Conservation (phyloP, 2,888 invertebrate species). For the Lydus trimaculatus region DNA sequence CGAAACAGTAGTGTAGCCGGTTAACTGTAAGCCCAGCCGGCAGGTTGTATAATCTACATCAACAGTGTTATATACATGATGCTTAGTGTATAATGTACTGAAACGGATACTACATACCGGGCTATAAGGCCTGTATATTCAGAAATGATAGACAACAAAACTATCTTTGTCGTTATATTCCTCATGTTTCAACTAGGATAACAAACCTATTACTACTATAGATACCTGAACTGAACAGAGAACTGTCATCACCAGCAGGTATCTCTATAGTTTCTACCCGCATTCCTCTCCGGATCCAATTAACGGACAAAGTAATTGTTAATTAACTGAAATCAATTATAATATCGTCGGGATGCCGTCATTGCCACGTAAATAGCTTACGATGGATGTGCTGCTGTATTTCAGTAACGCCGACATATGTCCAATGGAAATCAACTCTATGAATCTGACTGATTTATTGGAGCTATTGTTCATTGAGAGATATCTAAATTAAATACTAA, state of each 20-base stretch:
- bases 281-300: slow-evolving; percentile 48
- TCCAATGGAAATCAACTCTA: slow-evolving; percentile 49
- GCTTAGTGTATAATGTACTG: slow-evolving; percentile 35
- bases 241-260: slow-evolving; percentile 48
- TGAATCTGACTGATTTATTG: slow-evolving; percentile 48
- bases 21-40: slow-evolving; percentile 5
- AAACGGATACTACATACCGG: slow-evolving; percentile 37
- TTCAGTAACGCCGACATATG: slow-evolving; percentile 46
- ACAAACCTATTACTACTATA: slow-evolving; percentile 51
- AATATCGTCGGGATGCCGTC: slow-evolving; percentile 33
- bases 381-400: slow-evolving; percentile 41
- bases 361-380: slow-evolving; percentile 42
- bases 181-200: slow-evolving; percentile 44
- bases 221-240: slow-evolving; percentile 50
- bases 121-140: slow-evolving; percentile 26
- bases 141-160: slow-evolving; percentile 24
- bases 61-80: slow-evolving; percentile 31
- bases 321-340: slow-evolving; percentile 46
- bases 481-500: slow-evolving; percentile 15
- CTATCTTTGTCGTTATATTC: slow-evolving; percentile 36
- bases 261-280: slow-evolving; percentile 47
- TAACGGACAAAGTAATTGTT: slow-evolving; percentile 49
- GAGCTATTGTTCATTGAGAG: background rate
- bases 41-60: slow-evolving; percentile 23
- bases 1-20: background rate